A percentile compares a stretch with the other conserved stretches of the same genome.
Conservation (phyloP, 2,113 vertebrate species). For the Felis chaus region DNA sequence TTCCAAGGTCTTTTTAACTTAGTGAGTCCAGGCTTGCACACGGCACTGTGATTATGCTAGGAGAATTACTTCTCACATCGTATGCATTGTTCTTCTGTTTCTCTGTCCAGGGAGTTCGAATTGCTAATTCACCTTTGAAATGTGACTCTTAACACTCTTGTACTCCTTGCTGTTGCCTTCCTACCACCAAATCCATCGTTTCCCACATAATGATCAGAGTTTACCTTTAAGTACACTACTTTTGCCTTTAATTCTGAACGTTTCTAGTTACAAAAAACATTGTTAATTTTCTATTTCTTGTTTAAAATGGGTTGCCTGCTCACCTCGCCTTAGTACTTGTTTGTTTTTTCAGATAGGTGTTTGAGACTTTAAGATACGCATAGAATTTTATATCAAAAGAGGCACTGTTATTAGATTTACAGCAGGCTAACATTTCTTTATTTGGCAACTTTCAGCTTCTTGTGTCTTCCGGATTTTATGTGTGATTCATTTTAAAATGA, state of each 20-base stretch:
- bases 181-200: not conserved
- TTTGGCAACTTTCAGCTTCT: not conserved
- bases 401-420: not conserved
- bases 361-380: not conserved
- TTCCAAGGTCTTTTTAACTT: constrained; percentile 78
- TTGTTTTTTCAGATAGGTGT: not conserved
- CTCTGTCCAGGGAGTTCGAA: not conserved
- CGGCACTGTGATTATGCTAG: constrained; percentile 34
- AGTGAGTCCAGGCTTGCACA: constrained; percentile 21
- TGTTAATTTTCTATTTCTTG: not conserved
- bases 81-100: constrained; percentile 9
- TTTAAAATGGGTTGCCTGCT: not conserved
- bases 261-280: not conserved
- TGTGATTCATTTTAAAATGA: not conserved
- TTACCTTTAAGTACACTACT: not conserved
- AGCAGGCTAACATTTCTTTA: not conserved
- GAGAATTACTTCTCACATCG: constrained; percentile 15
- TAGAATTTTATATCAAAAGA: not conserved
- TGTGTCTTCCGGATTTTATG: not conserved
- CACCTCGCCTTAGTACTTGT: not conserved
- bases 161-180: not conserved
- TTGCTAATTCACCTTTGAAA: constrained; percentile 40
- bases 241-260: not conserved
- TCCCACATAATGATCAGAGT: not conserved
- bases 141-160: not conserved